Base-by-base conservation (phyloP, 2,113 vertebrate genomes). In the Hyperoodon ampullatus region DNA sequence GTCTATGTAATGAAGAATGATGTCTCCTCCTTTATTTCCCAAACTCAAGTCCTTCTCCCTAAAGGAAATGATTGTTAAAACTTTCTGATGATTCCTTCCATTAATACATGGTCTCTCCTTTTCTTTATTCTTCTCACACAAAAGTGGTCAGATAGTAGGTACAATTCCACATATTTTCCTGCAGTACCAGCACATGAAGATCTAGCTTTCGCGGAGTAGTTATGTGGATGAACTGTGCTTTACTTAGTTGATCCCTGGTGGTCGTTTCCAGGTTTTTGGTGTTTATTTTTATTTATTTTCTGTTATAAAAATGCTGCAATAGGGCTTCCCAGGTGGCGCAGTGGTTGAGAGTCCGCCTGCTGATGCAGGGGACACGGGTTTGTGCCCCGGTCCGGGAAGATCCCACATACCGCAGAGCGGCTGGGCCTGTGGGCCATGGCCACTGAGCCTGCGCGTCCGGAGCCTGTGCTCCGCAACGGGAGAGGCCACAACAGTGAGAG, bases 201-300 rank as follows among this genome's bases (percentile, higher is more conserved):
- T 71, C 6, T 75, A 35, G 12, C 42, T 80, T 80, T 28, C 14
- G 1, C 42, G n/a, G 13, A 72, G 21, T 63, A 13, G 53, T 72
- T 81, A 44, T 53, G 13, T 26, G 23, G 35, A 33, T 88, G 14
- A 75, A 53, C 15, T 84, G 1, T 60, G n/a, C 63, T 95, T 82
- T 75, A 50, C 44, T 85, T 72, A 58, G 24, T 80, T 44, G 8
- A 28, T 88, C 23, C 39, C 42, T 95, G 42, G 44, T 60, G 55
- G 12, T 63, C 5, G 61, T 92, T 93, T 68, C 7, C 33, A 77
- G 9, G 18, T n/a, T 63, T 82, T 75, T 60, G 42, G 47, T 28
- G 53, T 83, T 94, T 68, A 18, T 77, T 86, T 91, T 88, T 87
- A 50, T 66, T 92, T 60, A 30, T 50, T 95, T 80, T n/a, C 65